These are phyloP conservation scores for Drosophila willistoni DNA, from an alignment of 1,140 invertebrate genomes.

Conservation along the genomic window DNA sequence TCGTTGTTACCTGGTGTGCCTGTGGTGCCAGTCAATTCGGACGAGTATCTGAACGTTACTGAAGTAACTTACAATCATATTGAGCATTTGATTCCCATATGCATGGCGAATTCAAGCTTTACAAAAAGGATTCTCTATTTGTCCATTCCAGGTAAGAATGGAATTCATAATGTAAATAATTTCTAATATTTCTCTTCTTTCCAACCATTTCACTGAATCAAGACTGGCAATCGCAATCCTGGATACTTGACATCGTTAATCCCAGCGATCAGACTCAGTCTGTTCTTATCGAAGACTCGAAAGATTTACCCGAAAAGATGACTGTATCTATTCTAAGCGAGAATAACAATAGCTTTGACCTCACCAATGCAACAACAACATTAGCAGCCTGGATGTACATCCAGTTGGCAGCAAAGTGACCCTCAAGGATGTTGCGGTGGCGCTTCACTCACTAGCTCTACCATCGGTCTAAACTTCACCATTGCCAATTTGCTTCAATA, in stretches of 20 bases:
- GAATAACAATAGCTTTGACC: slow-evolving; percentile 50
- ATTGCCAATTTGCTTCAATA: slow-evolving; percentile 24
- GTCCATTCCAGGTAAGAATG: slow-evolving; percentile 86
- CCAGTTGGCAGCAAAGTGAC: no score
- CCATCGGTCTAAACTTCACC: slow-evolving; percentile 67
- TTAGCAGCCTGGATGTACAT: no score
- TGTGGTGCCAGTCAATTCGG: slow-evolving; percentile 86
- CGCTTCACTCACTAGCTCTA: slow-evolving; percentile 83
- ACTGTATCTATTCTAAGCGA: slow-evolving; percentile 85
- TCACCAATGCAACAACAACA: no score
- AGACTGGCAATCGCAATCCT: slow-evolving; percentile 86
- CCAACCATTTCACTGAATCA: slow-evolving; percentile 84
- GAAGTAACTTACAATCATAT: slow-evolving; percentile 75
- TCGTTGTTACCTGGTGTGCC: slow-evolving; percentile 90
- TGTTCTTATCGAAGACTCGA: slow-evolving; percentile 83
- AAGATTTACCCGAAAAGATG: slow-evolving; percentile 84
- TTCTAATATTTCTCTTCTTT: neutral
- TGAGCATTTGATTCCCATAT: slow-evolving; percentile 84
- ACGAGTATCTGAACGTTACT: slow-evolving; percentile 62
- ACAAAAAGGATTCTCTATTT: slow-evolving; percentile 84
- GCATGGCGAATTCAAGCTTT: slow-evolving; percentile 84
- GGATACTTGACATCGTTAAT: slow-evolving; percentile 88
- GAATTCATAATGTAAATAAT: no score
- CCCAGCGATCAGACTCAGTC: slow-evolving; percentile 83
- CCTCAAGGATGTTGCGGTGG: slow-evolving; percentile 46